Evolutionary conservation across 2,797 vertebrate genomes (phyloP).

Genomic region (Neosilurus mollespiculum): DNA sequence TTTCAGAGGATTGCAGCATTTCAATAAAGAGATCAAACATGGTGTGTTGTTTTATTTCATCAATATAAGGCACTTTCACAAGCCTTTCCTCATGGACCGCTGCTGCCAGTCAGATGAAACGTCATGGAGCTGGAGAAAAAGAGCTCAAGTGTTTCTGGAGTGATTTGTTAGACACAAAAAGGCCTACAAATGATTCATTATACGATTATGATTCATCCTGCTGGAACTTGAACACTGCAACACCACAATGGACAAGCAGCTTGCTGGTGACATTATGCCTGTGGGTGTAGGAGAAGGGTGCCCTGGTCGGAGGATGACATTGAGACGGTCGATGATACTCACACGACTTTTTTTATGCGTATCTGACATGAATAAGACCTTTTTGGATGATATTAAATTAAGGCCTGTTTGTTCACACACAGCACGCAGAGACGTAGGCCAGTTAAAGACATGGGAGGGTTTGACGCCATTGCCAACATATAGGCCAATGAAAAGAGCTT

Average conservation of each 20-base stretch:
- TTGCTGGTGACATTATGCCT: conserved; percentile 33
- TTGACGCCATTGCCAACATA: conserved; percentile 23
- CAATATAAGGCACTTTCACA: background rate
- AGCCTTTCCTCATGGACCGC: background rate
- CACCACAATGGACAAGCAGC: conserved; percentile 39
- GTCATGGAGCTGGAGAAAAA: conserved; percentile 16
- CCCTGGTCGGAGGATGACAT: conserved; percentile 31
- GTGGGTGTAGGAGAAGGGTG: conserved; percentile 8
- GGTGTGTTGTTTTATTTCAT: background rate
- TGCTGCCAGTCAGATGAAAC: background rate
- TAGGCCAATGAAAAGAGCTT: conserved; percentile 38
- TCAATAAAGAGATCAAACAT: background rate
- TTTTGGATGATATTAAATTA: conserved; percentile 50
- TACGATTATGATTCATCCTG: conserved; percentile 48
- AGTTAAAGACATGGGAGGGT: conserved; percentile 29
- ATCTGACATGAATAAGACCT: conserved; percentile 46
- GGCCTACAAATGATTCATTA: conserved; percentile 46
- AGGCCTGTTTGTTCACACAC: conserved; percentile 37
- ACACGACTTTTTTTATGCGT: background rate
- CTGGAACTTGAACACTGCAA: conserved; percentile 42
- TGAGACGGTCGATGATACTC: conserved; percentile 37
- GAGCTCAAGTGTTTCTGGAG: conserved; percentile 30
- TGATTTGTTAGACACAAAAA: conserved; percentile 1
- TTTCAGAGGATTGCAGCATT: background rate
- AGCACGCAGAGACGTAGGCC: conserved; percentile 21